Percentiles rank a stretch among this genome's conserved stretches.
These are phyloP conservation scores for Paralichthys olivaceus DNA, from an alignment of 2,113 vertebrate species.

Conservation along the genomic window DNA sequence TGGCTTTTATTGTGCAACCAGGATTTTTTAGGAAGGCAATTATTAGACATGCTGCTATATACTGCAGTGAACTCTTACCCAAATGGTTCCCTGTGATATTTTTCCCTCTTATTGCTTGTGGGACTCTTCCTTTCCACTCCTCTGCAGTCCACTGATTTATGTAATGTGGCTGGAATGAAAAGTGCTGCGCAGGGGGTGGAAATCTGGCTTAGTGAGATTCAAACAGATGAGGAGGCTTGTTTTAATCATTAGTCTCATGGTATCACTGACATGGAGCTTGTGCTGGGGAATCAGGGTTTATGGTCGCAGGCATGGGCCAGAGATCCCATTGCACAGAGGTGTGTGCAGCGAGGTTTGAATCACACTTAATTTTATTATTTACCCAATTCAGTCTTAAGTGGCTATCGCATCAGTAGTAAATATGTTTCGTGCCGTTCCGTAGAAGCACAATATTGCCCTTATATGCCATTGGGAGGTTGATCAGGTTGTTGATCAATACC, in stretches of 20 bases:
- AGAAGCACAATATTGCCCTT: slow-evolving; percentile 2
- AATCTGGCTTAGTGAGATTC: slow-evolving; percentile 67
- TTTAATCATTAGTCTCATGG: slow-evolving; percentile 78
- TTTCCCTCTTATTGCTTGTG: slow-evolving; percentile 54
- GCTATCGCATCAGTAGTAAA: slow-evolving; percentile 35
- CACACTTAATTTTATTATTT: slow-evolving; percentile 20
- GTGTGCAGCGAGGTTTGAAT: slow-evolving; percentile 11
- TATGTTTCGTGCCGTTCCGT: neutral
- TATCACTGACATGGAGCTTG: slow-evolving; percentile 61
- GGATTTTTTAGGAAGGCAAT: slow-evolving; percentile 47
- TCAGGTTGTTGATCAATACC: slow-evolving; percentile 66
- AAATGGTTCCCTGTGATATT: slow-evolving; percentile 53
- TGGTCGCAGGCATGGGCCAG: slow-evolving; percentile 23
- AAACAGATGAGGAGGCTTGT: slow-evolving; percentile 74
- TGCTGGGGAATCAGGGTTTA: slow-evolving; percentile 47
- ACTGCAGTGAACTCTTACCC: slow-evolving; percentile 51
- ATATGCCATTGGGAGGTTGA: slow-evolving; percentile 27
- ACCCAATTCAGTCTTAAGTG: slow-evolving; percentile 27
- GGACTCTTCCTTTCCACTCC: slow-evolving; percentile 71
- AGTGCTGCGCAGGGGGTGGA: slow-evolving; percentile 75
- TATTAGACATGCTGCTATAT: slow-evolving; percentile 35
- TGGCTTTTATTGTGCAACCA: slow-evolving; percentile 67
- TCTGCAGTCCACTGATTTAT: slow-evolving; percentile 72
- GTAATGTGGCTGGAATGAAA: slow-evolving; percentile 74
- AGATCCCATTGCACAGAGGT: slow-evolving; percentile 31